These are phyloP conservation scores for Lasiommata megera DNA, from an alignment of 2,888 invertebrate species.

Conservation along the genomic window DNA sequence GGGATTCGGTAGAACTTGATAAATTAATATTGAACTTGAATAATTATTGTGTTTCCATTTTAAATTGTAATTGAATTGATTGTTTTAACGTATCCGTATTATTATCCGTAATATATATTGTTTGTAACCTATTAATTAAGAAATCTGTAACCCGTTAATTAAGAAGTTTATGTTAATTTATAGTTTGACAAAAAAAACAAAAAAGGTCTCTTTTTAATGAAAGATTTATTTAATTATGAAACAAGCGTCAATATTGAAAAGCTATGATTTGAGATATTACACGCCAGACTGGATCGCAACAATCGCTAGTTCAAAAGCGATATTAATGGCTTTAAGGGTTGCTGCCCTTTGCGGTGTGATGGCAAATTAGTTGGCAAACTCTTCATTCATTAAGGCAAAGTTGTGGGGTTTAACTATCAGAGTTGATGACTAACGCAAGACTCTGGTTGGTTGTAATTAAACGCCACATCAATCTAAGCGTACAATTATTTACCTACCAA, in stretches of 20 bases:
- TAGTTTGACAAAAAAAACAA: too few relatives aligned
- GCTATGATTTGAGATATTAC: constrained; percentile 8
- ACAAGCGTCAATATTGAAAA: neutral
- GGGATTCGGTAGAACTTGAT: neutral
- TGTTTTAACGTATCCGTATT: too few relatives aligned
- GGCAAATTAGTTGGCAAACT: constrained; percentile 61
- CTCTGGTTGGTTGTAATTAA: constrained; percentile 30
- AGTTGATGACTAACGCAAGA: constrained; percentile 29
- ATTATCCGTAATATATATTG: too few relatives aligned
- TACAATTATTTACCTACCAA: neutral
- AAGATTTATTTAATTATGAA: neutral
- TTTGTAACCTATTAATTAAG: too few relatives aligned
- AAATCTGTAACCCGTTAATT: too few relatives aligned
- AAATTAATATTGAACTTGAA: neutral
- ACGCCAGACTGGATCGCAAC: constrained; percentile 21
- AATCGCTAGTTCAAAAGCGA: constrained; percentile 33
- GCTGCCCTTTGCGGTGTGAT: constrained; percentile 48
- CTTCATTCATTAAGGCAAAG: constrained; percentile 58
- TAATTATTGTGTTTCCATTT: too few relatives aligned
- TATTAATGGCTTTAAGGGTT: constrained; percentile 48
- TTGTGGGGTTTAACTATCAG: constrained; percentile 52
- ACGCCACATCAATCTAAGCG: constrained; percentile 24
- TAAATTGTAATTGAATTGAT: too few relatives aligned
- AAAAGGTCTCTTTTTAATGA: too few relatives aligned
- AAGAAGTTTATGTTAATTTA: too few relatives aligned